A percentile compares a stretch with the other conserved stretches of the same genome.
Evolutionary conservation across 2,113 vertebrate species (phyloP).

Genomic region (Melanostigma gelatinosum): DNA sequence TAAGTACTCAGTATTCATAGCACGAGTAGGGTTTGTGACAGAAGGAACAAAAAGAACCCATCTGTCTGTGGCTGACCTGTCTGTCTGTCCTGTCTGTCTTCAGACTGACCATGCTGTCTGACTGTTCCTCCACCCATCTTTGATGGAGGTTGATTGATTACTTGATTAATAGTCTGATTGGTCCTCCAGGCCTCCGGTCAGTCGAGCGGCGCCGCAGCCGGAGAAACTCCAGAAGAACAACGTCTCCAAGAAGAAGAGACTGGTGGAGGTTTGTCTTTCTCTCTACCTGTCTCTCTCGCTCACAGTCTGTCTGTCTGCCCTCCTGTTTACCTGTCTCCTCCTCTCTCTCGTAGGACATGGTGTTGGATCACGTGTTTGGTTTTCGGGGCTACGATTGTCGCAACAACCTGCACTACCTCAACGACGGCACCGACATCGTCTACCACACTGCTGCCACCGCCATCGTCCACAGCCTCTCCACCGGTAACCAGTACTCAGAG

Average conservation of each 20-base stretch:
- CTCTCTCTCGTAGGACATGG: constrained; percentile 86
- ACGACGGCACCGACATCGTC: constrained; percentile 93
- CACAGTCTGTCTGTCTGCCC: background rate
- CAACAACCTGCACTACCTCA: constrained; percentile 98
- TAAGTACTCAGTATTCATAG: background rate
- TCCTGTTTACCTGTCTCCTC: constrained; percentile 10
- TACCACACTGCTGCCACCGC: constrained; percentile 93
- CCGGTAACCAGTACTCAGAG: constrained; percentile 79
- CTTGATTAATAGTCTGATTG: background rate
- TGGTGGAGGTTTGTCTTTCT: constrained; percentile 88
- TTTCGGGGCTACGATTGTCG: constrained; percentile 96
- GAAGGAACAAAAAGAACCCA: background rate
- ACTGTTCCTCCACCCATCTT: constrained; percentile 6
- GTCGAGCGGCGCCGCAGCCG: constrained; percentile 92
- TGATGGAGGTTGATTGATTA: background rate
- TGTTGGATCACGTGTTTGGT: constrained; percentile 94
- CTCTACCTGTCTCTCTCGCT: background rate
- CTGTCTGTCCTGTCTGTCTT: constrained; percentile 13
- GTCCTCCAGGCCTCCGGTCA: constrained; percentile 89
- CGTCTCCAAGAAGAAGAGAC: constrained; percentile 92
- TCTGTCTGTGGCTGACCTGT: background rate
- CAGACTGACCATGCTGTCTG: background rate
- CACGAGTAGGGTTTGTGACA: background rate
- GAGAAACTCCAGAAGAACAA: constrained; percentile 97
- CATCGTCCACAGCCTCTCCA: constrained; percentile 91